Percentiles rank a stretch among this genome's conserved stretches.
Conservation (phyloP, 2,888 invertebrate genomes). For the Diaperis boleti region DNA sequence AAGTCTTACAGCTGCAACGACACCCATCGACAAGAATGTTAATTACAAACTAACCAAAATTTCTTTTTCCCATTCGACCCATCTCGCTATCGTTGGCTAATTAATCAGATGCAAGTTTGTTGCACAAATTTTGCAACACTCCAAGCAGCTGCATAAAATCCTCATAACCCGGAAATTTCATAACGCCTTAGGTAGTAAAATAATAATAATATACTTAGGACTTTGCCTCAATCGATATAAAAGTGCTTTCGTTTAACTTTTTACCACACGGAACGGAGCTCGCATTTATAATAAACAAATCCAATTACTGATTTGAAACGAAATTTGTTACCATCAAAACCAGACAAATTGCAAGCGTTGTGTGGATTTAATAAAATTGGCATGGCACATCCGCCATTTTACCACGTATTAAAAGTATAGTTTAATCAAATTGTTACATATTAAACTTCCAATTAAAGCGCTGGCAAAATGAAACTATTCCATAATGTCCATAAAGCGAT, state of each 20-base stretch:
- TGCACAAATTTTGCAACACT: background rate
- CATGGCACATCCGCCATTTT: background rate
- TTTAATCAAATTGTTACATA: background rate
- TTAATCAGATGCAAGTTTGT: background rate
- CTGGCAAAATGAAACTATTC: background rate
- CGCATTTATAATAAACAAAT: background rate
- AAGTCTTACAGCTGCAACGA: no score
- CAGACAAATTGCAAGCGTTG: background rate
- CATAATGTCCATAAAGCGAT: no score
- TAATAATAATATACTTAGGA: background rate
- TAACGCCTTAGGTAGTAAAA: background rate
- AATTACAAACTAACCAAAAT: no score
- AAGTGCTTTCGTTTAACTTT: no score
- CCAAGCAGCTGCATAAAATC: slow-evolving; percentile 1
- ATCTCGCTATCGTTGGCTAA: no score
- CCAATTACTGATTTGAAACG: background rate
- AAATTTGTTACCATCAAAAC: background rate
- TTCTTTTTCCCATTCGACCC: no score
- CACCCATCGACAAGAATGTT: no score
- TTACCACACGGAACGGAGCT: background rate
- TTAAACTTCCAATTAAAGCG: background rate
- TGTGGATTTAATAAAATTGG: background rate
- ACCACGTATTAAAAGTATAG: background rate
- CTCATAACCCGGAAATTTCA: background rate
- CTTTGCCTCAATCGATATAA: background rate